Evolutionary conservation across 2,797 vertebrate genomes (phyloP).

Genomic region (Thripadectes ignobilis): DNA sequence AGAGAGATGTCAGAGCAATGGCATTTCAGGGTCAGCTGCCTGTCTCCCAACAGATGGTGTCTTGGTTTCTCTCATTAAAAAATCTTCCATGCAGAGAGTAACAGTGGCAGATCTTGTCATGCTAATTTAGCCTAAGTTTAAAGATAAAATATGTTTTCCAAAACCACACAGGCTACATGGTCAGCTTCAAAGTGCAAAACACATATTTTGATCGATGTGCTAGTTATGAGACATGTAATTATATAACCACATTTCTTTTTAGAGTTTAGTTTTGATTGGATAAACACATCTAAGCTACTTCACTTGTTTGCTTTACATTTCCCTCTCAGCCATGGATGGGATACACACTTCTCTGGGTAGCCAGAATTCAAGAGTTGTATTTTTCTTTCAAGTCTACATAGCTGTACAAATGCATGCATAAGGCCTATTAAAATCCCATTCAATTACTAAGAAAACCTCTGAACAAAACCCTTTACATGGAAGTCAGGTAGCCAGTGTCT

Average conservation of each 20-base stretch:
- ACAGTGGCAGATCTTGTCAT: background rate
- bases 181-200: background rate
- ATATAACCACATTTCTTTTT: background rate
- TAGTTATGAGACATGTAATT: background rate
- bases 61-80: constrained; percentile 1
- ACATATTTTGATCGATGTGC: background rate
- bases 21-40: background rate
- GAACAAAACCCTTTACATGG: background rate
- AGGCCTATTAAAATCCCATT: background rate
- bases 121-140: background rate
- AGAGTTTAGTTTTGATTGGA: background rate
- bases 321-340: background rate
- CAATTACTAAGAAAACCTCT: background rate
- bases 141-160: background rate
- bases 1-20: background rate
- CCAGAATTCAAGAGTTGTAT: background rate
- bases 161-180: background rate
- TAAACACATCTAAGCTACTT: background rate
- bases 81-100: background rate
- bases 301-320: background rate
- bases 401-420: background rate
- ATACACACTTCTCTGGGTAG: background rate
- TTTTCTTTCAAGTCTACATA: background rate
- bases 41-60: background rate
- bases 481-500: background rate